Conservation (phyloP, 2,888 invertebrate genomes). For the Tubulanus polymorphus region DNA sequence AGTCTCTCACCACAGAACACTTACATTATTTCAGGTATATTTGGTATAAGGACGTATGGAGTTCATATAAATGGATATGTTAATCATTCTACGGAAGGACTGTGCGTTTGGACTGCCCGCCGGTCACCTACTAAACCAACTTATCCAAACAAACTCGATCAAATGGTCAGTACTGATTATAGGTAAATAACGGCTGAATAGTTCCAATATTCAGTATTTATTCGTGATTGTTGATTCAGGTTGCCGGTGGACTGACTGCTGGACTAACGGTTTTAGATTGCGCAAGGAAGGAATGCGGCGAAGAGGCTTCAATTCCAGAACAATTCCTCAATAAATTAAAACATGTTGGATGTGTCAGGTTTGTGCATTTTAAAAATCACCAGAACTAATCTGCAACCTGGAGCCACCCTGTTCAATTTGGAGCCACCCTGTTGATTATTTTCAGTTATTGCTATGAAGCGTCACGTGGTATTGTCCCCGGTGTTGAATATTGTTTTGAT, state of each 20-base stretch:
- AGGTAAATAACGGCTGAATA: background rate
- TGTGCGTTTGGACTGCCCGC: constrained; percentile 90
- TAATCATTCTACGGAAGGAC: constrained; percentile 74
- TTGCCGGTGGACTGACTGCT: constrained; percentile 86
- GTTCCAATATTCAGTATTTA: background rate
- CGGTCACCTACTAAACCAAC: constrained; percentile 88
- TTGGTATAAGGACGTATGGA: constrained; percentile 91
- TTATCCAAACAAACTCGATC: constrained; percentile 94
- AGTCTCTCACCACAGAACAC: background rate
- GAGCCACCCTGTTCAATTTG: no score
- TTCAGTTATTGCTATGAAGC: constrained; percentile 84
- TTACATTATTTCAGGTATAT: constrained; percentile 60
- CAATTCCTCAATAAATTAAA: constrained; percentile 72
- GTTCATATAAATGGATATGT: constrained; percentile 93
- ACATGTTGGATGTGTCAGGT: constrained; percentile 79
- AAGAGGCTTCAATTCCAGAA: constrained; percentile 85
- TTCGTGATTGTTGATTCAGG: constrained; percentile 40
- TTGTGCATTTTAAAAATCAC: constrained; percentile 46
- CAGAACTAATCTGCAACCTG: no score
- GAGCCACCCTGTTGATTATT: no score
- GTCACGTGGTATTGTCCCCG: constrained; percentile 87
- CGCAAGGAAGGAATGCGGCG: constrained; percentile 86
- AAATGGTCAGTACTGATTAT: constrained; percentile 64
- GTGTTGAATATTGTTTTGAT: constrained; percentile 91
- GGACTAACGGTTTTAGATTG: constrained; percentile 85